Conservation (phyloP, 1,140 invertebrate species). For the Penaeus japonicus region DNA sequence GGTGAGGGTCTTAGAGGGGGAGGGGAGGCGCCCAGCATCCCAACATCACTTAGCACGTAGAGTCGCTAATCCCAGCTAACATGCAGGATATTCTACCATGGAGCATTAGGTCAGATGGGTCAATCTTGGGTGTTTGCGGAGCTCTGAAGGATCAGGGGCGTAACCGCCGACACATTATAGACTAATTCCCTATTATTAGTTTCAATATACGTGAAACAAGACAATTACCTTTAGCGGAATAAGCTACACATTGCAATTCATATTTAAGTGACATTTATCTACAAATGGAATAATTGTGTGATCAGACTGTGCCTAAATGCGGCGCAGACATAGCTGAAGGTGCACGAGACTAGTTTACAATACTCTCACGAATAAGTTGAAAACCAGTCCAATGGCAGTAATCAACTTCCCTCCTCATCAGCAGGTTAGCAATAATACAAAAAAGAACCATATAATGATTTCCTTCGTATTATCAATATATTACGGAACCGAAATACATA, state of each 20-base stretch:
- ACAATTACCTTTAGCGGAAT: conserved; percentile 49
- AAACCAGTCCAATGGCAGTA: too few species aligned
- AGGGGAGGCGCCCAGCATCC: neutral
- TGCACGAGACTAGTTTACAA: too few species aligned
- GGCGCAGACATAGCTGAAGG: too few species aligned
- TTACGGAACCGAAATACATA: too few species aligned
- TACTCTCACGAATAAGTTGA: too few species aligned
- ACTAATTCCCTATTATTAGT: conserved; percentile 56
- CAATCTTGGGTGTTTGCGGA: neutral
- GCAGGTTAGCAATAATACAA: too few species aligned
- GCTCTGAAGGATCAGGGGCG: conserved; percentile 33
- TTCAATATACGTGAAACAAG: conserved; percentile 54
- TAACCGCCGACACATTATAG: conserved; percentile 52
- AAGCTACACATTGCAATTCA: conserved; percentile 49
- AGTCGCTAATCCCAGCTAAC: conserved; percentile 25
- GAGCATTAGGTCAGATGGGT: neutral
- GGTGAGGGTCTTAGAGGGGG: conserved; percentile 16
- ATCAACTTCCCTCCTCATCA: too few species aligned
- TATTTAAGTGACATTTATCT: conserved; percentile 45
- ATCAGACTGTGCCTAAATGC: neutral
- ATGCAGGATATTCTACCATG: neutral
- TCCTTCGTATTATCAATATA: too few species aligned
- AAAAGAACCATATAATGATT: too few species aligned
- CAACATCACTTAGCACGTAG: conserved; percentile 42
- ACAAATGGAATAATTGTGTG: conserved; percentile 35